Base-by-base conservation (phyloP, 2,113 vertebrate genomes). In the Xiphias gladius region DNA sequence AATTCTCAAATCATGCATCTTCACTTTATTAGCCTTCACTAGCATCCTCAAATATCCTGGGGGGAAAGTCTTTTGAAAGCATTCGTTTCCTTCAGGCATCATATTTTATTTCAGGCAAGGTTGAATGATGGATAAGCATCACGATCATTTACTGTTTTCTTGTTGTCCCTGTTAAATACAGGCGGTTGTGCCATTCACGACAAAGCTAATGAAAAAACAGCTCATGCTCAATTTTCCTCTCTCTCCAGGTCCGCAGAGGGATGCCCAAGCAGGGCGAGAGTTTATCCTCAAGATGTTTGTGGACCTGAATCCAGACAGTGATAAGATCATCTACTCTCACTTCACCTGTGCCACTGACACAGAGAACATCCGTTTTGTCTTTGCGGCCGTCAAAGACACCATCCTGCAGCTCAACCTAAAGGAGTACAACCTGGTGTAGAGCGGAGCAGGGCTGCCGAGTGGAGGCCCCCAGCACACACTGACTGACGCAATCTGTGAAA, bases 231-330 rank as follows among this genome's bases (percentile, higher is more conserved):
- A 0, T 65, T 17, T 61, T 17, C 43, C 30, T 39, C 37, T 39
- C 37, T 28, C 76, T 78, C 79, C 92, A 99, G 97, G 97, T 94
- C 96, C 97, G 10, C 97, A 97, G 70, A 92, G 97, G 83, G 97
- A 98, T 81, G 96, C 97, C 64, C 97, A 98, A 84, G 97, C 97
- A 0, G 97, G 96, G 80, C 95, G 97, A 86, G 97, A 99, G 91
- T 99, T 99, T 79, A 98, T 99, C 93, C 90, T 99, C 90, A 98
- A 98, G 95, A 99, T 99, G 97, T 99, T 99, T 4, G 97, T 99
- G 91, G 97, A 98, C 92, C 97, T 99, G 95, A 99, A 99, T 85
- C 97, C 97, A 70, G 97, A 98, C 94, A 97, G 96, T 94, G 97
- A 99, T 89, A 97, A 97, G 96, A 97, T 97, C 80, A 97, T 99